Evolutionary conservation across 2,888 invertebrate species (phyloP).

Genomic region (Phrixothrix hirtus): DNA sequence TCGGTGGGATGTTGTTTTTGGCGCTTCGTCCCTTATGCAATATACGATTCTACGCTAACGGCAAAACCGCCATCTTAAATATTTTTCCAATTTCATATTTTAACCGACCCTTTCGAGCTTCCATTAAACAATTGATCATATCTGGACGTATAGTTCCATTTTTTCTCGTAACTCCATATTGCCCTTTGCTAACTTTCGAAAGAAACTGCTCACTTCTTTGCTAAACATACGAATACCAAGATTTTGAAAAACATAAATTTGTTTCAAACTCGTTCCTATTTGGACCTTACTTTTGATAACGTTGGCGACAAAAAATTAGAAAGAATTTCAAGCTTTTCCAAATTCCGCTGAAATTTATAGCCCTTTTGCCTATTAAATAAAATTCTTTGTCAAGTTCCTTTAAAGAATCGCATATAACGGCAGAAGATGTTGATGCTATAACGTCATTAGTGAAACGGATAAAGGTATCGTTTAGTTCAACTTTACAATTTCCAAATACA

Average conservation of each 20-base stretch:
- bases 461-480: slow-evolving; percentile 3
- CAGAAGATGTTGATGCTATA: slow-evolving; percentile 6
- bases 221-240: not conserved
- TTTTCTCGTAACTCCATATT: slow-evolving; percentile 1
- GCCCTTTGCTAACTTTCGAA: not conserved
- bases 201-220: not conserved
- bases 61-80: not conserved
- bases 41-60: not conserved
- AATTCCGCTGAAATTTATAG: not conserved
- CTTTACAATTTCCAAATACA: slow-evolving; percentile 21
- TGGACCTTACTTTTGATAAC: slow-evolving; percentile 1
- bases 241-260: not conserved
- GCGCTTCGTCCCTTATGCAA: not conserved
- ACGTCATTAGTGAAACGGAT: too few relatives aligned
- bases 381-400: slow-evolving; percentile 4
- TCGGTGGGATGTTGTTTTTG: not conserved
- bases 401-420: slow-evolving; percentile 2
- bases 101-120: too few relatives aligned
- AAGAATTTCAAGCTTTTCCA: not conserved
- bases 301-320: not conserved
- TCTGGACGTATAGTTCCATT: not conserved
- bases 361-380: slow-evolving; percentile 1
- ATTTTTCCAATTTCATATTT: not conserved
- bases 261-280: not conserved
- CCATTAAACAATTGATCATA: not conserved